Percentiles rank a stretch among this genome's conserved stretches.
phyloP scores from a whole-genome alignment of 2,888 invertebrate species.

The Eristalis tenax region DNA sequence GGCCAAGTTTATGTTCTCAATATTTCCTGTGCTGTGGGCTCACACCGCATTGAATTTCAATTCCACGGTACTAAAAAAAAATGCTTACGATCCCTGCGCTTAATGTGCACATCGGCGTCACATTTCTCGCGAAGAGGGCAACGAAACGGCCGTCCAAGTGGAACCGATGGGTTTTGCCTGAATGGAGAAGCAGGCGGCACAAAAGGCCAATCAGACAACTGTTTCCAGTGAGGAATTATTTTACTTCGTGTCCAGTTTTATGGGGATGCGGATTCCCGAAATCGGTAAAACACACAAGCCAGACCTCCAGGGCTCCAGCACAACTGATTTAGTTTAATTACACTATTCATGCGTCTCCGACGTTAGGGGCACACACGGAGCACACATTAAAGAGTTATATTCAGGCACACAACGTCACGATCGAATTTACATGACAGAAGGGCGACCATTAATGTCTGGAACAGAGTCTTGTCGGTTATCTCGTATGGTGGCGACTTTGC shows the following conservation, averaged over 20 bases:
- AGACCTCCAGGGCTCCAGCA: background rate
- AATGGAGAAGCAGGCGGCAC: background rate
- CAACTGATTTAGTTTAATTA: background rate
- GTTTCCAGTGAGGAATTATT: background rate
- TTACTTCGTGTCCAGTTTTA: background rate
- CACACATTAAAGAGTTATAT: background rate
- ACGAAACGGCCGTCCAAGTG: background rate
- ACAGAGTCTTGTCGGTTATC: too few species aligned
- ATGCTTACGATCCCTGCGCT: background rate
- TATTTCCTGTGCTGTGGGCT: background rate
- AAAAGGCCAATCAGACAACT: too few species aligned
- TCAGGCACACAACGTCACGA: background rate
- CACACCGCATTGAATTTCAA: constrained; percentile 6
- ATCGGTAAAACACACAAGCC: background rate
- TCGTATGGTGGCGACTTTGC: background rate
- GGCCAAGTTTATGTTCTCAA: background rate
- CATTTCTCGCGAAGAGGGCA: background rate
- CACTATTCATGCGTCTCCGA: background rate
- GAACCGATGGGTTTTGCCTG: background rate
- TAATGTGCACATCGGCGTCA: background rate
- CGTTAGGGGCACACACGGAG: background rate
- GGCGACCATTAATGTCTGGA: background rate
- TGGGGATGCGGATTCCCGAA: background rate
- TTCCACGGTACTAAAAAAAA: constrained; percentile 1
- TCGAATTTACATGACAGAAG: background rate